These are phyloP conservation scores for Ectobius pallidus DNA, from an alignment of 2,888 invertebrate species.

Conservation along the genomic window DNA sequence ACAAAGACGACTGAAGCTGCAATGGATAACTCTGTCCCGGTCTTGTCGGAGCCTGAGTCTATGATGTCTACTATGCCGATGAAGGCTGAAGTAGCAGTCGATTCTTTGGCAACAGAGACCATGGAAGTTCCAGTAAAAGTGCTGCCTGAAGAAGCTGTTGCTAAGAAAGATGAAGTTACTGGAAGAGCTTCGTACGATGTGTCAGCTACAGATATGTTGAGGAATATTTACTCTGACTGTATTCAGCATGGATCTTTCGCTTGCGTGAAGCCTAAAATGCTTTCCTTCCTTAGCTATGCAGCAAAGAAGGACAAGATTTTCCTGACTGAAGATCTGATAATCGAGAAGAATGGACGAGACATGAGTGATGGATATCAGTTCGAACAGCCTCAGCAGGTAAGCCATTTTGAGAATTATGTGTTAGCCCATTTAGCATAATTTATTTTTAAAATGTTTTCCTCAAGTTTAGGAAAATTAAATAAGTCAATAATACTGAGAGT, in stretches of 20 bases:
- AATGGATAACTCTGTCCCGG: not conserved
- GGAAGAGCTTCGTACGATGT: slow-evolving; percentile 32
- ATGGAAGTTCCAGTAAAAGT: not conserved
- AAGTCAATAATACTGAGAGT: too few species aligned
- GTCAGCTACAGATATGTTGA: slow-evolving; percentile 67
- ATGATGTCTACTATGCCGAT: not conserved
- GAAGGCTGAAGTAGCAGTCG: not conserved
- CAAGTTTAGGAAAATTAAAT: too few species aligned
- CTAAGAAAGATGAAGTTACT: not conserved
- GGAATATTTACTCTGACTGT: slow-evolving; percentile 71
- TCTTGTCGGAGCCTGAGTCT: not conserved
- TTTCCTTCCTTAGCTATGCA: slow-evolving; percentile 74
- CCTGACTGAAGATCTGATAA: slow-evolving; percentile 76
- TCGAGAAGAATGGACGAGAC: slow-evolving; percentile 65
- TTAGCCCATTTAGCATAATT: too few species aligned
- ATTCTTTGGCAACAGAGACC: not conserved
- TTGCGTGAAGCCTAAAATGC: slow-evolving; percentile 79
- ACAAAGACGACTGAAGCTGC: not conserved
- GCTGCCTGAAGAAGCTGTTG: not conserved
- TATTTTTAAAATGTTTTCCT: too few species aligned
- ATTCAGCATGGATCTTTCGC: slow-evolving; percentile 70
- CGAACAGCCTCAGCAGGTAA: slow-evolving; percentile 11
- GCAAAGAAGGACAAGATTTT: slow-evolving; percentile 71
- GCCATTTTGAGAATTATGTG: too few species aligned
- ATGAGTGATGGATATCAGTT: not conserved